These are phyloP conservation scores for Indicator indicator DNA, from an alignment of 2,113 vertebrate genomes.

Conservation along the genomic window DNA sequence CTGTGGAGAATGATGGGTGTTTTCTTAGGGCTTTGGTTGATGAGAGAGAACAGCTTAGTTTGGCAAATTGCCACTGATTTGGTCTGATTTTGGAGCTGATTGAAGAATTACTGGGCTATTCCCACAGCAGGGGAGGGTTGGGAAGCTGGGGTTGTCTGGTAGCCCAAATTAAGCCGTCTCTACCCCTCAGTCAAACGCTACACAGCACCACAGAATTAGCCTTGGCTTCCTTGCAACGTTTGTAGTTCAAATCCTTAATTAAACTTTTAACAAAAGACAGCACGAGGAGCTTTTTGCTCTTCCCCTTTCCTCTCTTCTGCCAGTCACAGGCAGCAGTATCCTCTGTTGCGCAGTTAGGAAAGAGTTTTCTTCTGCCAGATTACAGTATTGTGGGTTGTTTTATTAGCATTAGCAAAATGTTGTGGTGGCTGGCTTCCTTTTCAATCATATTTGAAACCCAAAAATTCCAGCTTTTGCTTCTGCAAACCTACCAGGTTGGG, in stretches of 20 bases:
- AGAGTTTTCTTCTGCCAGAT: background rate
- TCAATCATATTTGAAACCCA: background rate
- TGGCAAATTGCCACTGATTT: too few species aligned
- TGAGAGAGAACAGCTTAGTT: too few species aligned
- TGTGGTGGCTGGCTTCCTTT: background rate
- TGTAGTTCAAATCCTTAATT: background rate
- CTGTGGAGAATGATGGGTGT: too few species aligned
- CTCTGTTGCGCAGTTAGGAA: background rate
- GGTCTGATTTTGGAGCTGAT: too few species aligned
- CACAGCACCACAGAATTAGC: background rate
- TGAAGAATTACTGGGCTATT: too few species aligned
- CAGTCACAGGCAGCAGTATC: background rate
- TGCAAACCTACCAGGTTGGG: background rate
- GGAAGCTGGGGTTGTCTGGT: too few species aligned
- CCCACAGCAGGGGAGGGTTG: too few species aligned
- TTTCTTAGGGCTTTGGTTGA: too few species aligned
- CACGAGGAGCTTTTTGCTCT: background rate
- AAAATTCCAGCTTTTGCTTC: accelerated
- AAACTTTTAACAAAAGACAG: background rate
- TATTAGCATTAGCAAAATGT: background rate
- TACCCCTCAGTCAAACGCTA: background rate
- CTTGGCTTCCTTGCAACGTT: background rate
- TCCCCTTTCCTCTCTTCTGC: background rate
- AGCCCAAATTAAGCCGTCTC: background rate
- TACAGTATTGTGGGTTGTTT: background rate